Percentiles rank a stretch among this genome's conserved stretches.
phyloP scores from a whole-genome alignment of 2,113 vertebrate species.

The Cyprinodon brontotheroides region DNA sequence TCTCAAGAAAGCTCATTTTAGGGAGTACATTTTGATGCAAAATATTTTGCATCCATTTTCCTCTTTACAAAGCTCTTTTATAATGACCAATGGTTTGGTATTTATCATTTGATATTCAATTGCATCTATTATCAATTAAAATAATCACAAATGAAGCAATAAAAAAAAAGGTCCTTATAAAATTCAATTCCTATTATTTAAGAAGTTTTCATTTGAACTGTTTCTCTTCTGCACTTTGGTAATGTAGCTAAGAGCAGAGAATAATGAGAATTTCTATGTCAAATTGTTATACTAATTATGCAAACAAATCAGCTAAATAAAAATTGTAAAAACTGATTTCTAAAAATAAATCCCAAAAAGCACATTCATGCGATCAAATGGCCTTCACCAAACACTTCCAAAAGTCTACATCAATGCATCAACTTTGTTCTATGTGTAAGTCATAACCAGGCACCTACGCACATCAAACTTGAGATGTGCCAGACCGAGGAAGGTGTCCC shows the following conservation, averaged over 20 bases:
- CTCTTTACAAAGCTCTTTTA: neutral
- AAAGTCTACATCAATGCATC: conserved; percentile 62
- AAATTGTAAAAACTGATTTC: neutral
- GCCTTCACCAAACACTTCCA: conserved; percentile 60
- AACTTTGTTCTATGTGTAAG: conserved; percentile 63
- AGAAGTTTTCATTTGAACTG: neutral
- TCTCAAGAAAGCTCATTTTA: conserved; percentile 21
- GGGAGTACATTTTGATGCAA: conserved; percentile 6
- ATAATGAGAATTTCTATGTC: conserved; percentile 16
- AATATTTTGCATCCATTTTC: conserved; percentile 10
- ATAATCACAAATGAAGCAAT: neutral
- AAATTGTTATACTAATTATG: conserved; percentile 23
- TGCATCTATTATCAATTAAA: neutral
- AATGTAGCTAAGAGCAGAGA: conserved; percentile 6
- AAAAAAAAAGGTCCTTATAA: conserved; percentile 1
- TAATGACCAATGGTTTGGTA: neutral
- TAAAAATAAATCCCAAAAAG: conserved; percentile 20
- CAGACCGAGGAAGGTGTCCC: conserved; percentile 74
- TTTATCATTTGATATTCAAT: conserved; percentile 1
- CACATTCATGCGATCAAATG: conserved; percentile 48
- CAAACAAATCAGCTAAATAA: conserved; percentile 14
- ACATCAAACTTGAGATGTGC: conserved; percentile 71
- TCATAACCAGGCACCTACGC: conserved; percentile 65
- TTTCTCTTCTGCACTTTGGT: neutral
- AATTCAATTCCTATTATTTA: neutral